phyloP scores from a whole-genome alignment of 2,113 vertebrate species.

The Neodontobutis hainanensis region DNA sequence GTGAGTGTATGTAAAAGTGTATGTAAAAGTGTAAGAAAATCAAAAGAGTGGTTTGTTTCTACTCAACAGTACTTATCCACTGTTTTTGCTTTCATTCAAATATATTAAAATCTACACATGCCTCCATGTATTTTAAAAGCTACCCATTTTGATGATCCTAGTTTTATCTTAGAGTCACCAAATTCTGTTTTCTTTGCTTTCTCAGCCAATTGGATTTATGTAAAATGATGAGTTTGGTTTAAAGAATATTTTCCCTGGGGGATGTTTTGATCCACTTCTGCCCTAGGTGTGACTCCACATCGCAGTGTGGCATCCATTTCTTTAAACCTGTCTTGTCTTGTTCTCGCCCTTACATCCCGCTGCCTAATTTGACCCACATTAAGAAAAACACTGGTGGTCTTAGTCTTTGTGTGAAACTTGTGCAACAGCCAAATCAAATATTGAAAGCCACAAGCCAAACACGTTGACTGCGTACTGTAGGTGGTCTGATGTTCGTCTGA shows the following conservation, averaged over 20 bases:
- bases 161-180: not conserved
- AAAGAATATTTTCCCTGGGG: not conserved
- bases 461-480: conserved; percentile 55
- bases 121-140: no score
- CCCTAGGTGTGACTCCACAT: conserved; percentile 4
- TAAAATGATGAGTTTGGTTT: not conserved
- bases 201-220: conserved; percentile 1
- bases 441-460: conserved; percentile 65
- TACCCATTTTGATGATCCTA: no score
- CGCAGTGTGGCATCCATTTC: not conserved
- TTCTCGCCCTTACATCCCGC: conserved; percentile 19
- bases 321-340: conserved; percentile 27
- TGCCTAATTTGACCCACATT: conserved; percentile 37
- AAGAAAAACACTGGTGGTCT: conserved; percentile 44
- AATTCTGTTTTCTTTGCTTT: not conserved
- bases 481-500: conserved; percentile 66
- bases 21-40: no score
- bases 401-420: conserved; percentile 54
- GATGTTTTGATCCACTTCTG: not conserved
- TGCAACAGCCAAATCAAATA: conserved; percentile 68
- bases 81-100: no score
- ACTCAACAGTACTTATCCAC: no score
- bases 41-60: no score
- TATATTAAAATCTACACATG: no score
- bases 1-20: no score